Percentiles rank a stretch among this genome's conserved stretches.
These are phyloP conservation scores for Amphipyra berbera DNA, from an alignment of 2,888 invertebrate species.

Conservation along the genomic window DNA sequence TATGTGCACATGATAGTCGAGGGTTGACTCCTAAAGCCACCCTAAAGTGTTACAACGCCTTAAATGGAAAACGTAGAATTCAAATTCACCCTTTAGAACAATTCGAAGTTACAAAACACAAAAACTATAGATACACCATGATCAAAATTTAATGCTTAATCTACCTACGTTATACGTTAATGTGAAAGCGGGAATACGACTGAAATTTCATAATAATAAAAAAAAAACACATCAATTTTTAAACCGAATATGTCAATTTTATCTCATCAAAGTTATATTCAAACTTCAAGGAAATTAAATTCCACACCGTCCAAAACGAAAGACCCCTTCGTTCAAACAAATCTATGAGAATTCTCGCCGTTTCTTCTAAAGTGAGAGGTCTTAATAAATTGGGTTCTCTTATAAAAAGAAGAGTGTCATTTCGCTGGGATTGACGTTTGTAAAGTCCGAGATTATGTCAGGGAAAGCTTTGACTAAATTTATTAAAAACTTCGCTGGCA, in stretches of 20 bases:
- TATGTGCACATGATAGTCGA: too few relatives aligned
- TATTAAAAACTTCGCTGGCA: slow-evolving; percentile 54
- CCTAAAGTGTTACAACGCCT: too few relatives aligned
- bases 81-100: too few relatives aligned
- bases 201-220: slow-evolving; percentile 4
- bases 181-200: background rate
- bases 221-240: slow-evolving; percentile 24
- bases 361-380: slow-evolving; percentile 21
- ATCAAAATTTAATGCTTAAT: too few relatives aligned
- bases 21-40: too few relatives aligned
- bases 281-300: slow-evolving; percentile 61
- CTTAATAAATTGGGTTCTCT: slow-evolving; percentile 47
- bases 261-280: slow-evolving; percentile 56
- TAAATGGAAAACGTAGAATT: too few relatives aligned
- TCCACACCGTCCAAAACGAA: slow-evolving; percentile 31
- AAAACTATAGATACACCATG: too few relatives aligned
- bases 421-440: slow-evolving; percentile 67
- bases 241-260: slow-evolving; percentile 53
- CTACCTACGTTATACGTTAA: too few relatives aligned
- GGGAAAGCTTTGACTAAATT: slow-evolving; percentile 53
- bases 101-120: too few relatives aligned
- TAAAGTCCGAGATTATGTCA: slow-evolving; percentile 63
- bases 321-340: slow-evolving; percentile 29
- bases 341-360: background rate
- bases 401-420: slow-evolving; percentile 61